Conservation (phyloP, 2,797 vertebrate species). For the Arremon brunneinucha region DNA sequence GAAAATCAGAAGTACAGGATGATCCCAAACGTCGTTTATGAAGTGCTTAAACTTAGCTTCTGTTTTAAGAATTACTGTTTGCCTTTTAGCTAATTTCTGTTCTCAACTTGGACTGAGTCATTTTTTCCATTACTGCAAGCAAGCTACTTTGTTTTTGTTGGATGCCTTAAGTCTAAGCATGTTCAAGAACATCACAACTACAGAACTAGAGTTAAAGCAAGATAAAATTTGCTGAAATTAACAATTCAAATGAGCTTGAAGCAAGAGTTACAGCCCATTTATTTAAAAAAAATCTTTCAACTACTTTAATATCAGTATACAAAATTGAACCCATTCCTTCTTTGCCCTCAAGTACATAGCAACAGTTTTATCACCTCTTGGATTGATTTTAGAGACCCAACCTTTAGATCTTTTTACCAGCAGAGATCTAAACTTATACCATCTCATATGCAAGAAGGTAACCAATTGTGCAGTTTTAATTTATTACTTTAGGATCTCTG, state of each 20-base stretch:
- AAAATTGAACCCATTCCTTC: neutral
- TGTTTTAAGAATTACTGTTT: slow-evolving; percentile 42
- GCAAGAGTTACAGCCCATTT: neutral
- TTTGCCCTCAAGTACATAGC: neutral
- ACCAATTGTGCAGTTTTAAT: neutral
- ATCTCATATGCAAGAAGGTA: neutral
- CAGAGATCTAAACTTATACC: neutral
- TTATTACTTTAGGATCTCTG: neutral
- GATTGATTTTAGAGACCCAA: neutral
- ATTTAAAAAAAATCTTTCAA: neutral
- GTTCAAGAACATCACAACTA: slow-evolving; percentile 60
- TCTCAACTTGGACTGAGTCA: slow-evolving; percentile 50
- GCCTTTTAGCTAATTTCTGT: slow-evolving; percentile 61
- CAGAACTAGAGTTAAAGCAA: slow-evolving; percentile 31
- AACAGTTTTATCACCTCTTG: neutral
- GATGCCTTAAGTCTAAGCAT: slow-evolving; percentile 53
- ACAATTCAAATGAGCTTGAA: neutral
- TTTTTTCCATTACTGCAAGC: slow-evolving; percentile 74
- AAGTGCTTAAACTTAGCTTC: slow-evolving; percentile 48
- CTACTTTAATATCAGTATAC: neutral
- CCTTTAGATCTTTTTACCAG: neutral
- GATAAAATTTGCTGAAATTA: slow-evolving; percentile 29
- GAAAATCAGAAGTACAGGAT: neutral
- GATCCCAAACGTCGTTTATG: neutral
- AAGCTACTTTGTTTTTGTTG: slow-evolving; percentile 70